Base-by-base conservation (phyloP, 35 echinoderm and acorn worm genomes). In the Heliocidaris tuberculata region DNA sequence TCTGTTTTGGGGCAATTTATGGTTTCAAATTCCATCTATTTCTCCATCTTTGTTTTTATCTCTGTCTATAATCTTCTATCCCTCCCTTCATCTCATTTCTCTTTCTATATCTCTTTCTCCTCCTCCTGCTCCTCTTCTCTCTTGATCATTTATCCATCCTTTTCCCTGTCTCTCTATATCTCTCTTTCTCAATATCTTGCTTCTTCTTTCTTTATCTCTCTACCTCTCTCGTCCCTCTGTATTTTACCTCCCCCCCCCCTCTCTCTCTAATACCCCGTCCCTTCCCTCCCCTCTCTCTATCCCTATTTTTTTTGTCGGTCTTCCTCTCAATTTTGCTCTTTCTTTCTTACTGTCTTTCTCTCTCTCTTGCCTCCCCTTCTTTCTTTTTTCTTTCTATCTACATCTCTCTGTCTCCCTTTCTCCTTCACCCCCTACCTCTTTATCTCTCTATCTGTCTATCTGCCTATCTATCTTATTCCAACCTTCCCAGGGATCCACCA, bases 361-460 rank as follows among this genome's bases (percentile, higher is more conserved):
- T 21, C 60, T 24, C 60, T 70, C 60, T 6, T 19, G 6, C 17
- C 24, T 70, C 4, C 21, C 0, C 21, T 19, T 70, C 24, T 70
- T 6, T 27, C 24, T 70, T 2, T 70, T 70, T 19, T 27, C 17
- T 70, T 6, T 70, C 24, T 21, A 2, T 70, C 60, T 70, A 15
- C 21, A 6, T 17, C 6, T 17, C 60, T 24, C 17, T 27, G 15
- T 24, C 60, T 21, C 60, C 21, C 60, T 70, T 19, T 70, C 60
- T 70, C 60, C 5, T 4, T 19, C 24, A 1, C 13, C 6, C 15
- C 5, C 86, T 31, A 48, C 10, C 31, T 88, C 24, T 61, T 49
- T 52, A 30, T 92, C 96, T 48, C 9, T 49, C 19, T 56, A 16
- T 94, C 85, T 59, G 30, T 94, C 11, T 50, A 6, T 94, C 85